phyloP scores from a whole-genome alignment of 1,140 invertebrate genomes.

The Mycetomoellerius zeteki region DNA sequence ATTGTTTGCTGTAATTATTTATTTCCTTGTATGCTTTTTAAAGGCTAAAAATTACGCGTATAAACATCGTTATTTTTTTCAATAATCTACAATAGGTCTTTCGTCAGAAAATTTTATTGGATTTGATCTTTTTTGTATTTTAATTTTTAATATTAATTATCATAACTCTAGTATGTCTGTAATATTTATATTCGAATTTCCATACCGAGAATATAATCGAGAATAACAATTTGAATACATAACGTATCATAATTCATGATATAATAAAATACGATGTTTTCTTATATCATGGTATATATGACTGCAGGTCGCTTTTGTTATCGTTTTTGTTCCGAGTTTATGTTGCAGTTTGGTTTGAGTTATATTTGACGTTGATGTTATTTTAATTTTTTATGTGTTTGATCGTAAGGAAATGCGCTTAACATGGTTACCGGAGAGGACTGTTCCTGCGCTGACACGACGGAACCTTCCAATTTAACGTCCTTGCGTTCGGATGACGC shows the following conservation, averaged over 20 bases:
- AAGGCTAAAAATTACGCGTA: not conserved
- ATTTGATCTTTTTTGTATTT: not conserved
- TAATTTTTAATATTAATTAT: not conserved
- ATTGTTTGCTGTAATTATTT: not conserved
- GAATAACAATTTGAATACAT: slow-evolving; percentile 25
- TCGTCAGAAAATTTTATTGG: not conserved
- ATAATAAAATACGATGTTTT: too few relatives aligned
- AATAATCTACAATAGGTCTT: not conserved
- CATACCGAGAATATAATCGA: not conserved
- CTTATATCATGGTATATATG: not conserved
- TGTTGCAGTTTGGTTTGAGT: slow-evolving; percentile 67
- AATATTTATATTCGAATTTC: not conserved
- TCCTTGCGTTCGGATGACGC: slow-evolving; percentile 71
- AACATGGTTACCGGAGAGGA: slow-evolving; percentile 75
- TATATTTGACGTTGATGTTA: slow-evolving; percentile 53
- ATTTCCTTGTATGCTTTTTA: not conserved
- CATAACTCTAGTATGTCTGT: not conserved
- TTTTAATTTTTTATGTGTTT: slow-evolving; percentile 68
- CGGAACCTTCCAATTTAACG: slow-evolving; percentile 77
- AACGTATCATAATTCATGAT: not conserved
- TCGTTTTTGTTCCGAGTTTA: slow-evolving; percentile 66
- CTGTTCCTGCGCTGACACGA: slow-evolving; percentile 73
- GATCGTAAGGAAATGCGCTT: slow-evolving; percentile 53
- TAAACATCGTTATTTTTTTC: not conserved
- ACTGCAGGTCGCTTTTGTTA: slow-evolving; percentile 20